These are phyloP conservation scores for Carassius carassius DNA, from an alignment of 2,113 vertebrate genomes.

Conservation along the genomic window DNA sequence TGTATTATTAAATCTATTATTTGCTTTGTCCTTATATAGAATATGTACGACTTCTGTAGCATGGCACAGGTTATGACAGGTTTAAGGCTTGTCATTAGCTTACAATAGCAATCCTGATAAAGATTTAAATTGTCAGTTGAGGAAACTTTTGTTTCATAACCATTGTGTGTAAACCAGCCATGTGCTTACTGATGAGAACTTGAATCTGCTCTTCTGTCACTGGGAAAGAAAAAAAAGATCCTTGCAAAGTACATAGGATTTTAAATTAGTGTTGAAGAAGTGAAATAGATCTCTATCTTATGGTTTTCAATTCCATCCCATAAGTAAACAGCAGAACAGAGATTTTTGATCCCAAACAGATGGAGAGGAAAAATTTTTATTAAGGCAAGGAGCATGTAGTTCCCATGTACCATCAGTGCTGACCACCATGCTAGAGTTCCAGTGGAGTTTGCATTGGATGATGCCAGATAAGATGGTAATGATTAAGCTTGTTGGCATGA, in stretches of 20 bases:
- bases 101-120: not conserved
- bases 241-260: not conserved
- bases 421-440: conserved; percentile 28
- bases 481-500: conserved; percentile 45
- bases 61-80: not conserved
- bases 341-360: conserved; percentile 36
- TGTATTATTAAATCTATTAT: not conserved
- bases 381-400: conserved; percentile 19
- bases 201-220: not conserved
- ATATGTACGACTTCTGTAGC: not conserved
- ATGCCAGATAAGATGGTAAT: conserved; percentile 45
- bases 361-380: conserved; percentile 17
- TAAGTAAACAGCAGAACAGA: conserved; percentile 5
- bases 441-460: not conserved
- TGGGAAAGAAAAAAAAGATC: not conserved
- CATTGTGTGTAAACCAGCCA: not conserved
- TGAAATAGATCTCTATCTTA: conserved; percentile 21
- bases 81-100: not conserved
- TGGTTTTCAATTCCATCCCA: not conserved
- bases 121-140: not conserved
- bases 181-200: not conserved
- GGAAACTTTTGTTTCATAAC: not conserved
- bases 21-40: not conserved
- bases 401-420: conserved; percentile 18
- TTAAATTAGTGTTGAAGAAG: conserved; percentile 12